A percentile compares a stretch with the other conserved stretches of the same genome.
Conservation (phyloP, 2,888 invertebrate genomes). For the Cylindroiulus punctatus region DNA sequence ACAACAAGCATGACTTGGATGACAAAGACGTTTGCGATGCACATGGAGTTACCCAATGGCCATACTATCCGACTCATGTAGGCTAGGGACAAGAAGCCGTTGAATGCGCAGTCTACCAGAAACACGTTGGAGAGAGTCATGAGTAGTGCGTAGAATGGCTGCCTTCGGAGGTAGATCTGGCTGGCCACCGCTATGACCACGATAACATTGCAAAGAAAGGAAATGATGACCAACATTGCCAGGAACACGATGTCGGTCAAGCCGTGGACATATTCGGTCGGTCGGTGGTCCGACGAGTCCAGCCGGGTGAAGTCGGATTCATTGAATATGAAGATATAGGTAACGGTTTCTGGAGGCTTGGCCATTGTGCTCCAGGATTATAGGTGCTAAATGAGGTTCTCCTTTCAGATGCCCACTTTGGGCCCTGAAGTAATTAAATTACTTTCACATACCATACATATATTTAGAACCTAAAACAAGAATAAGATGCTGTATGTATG, state of each 20-base stretch:
- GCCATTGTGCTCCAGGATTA: not conserved
- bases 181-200: not conserved
- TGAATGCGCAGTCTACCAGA: not conserved
- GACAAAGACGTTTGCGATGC: not conserved
- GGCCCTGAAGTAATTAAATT: not conserved
- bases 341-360: not conserved
- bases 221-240: not conserved
- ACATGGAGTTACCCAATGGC: not conserved
- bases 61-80: conserved; percentile 37
- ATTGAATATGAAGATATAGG: conserved; percentile 12
- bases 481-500: no score
- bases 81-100: not conserved
- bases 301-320: conserved; percentile 24
- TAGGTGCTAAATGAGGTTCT: not conserved
- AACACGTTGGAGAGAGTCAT: not conserved
- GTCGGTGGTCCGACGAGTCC: not conserved
- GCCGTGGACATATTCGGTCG: not conserved
- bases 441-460: not conserved
- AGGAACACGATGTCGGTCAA: conserved; percentile 6
- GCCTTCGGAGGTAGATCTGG: not conserved
- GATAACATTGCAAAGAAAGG: conserved; percentile 8
- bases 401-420: not conserved
- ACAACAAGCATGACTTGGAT: not conserved
- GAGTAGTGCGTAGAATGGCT: not conserved
- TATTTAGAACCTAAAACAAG: no score